phyloP scores from a whole-genome alignment of 2,797 vertebrate genomes.

The Protosalanx chinensis region DNA sequence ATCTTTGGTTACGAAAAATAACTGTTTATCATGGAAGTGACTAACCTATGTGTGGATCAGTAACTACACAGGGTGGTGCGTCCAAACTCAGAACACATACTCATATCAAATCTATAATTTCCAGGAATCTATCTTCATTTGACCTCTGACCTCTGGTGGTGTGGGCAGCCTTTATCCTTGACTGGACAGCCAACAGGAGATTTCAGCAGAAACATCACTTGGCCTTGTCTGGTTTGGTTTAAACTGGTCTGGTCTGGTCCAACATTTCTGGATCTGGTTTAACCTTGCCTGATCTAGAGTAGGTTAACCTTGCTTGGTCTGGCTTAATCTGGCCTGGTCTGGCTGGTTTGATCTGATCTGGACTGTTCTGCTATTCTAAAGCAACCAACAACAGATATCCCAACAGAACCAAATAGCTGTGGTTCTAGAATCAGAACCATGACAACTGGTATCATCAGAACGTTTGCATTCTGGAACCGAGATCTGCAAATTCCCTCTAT shows the following conservation, averaged over 20 bases:
- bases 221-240: background rate
- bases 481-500: too few relatives aligned
- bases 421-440: too few relatives aligned
- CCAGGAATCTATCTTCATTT: slow-evolving; percentile 43
- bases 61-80: background rate
- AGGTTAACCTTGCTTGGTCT: background rate
- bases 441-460: too few relatives aligned
- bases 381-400: too few relatives aligned
- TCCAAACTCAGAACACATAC: slow-evolving; percentile 1
- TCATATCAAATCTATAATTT: slow-evolving; percentile 33
- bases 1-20: background rate
- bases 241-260: background rate
- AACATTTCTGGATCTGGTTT: background rate
- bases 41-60: background rate
- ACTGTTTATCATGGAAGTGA: background rate
- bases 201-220: background rate
- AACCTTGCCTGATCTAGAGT: background rate
- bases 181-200: slow-evolving; percentile 8
- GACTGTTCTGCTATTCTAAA: background rate
- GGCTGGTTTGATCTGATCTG: background rate
- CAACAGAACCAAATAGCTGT: too few relatives aligned
- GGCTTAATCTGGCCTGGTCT: background rate
- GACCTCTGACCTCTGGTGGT: slow-evolving; percentile 47
- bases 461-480: too few relatives aligned
- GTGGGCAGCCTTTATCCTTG: slow-evolving; percentile 52